phyloP scores from a whole-genome alignment of 2,113 vertebrate genomes.

The Prietella phreatophila region DNA sequence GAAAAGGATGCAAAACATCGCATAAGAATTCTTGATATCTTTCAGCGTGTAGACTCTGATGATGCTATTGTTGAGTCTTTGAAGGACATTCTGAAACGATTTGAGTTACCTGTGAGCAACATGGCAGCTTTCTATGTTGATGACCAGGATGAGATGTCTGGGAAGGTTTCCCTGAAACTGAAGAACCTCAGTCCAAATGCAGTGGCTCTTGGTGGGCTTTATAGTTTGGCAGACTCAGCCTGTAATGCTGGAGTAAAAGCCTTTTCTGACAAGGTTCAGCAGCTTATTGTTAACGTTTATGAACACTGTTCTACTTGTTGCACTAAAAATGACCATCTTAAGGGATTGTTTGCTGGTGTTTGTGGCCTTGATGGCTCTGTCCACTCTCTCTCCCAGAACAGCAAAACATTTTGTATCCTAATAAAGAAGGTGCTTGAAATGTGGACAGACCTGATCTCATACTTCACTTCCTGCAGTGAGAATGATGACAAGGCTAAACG shows the following conservation, averaged over 20 bases:
- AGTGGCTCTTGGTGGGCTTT: constrained; percentile 60
- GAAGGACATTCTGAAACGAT: constrained; percentile 61
- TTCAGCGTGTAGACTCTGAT: constrained; percentile 44
- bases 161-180: constrained; percentile 60
- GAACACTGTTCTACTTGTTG: constrained; percentile 56
- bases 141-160: constrained; percentile 45
- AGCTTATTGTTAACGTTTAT: constrained; percentile 64
- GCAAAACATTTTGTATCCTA: constrained; percentile 59
- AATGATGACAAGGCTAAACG: constrained; percentile 52
- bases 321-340: constrained; percentile 57
- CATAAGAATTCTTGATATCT: constrained; percentile 67
- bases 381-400: constrained; percentile 49
- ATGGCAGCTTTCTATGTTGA: constrained; percentile 62
- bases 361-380: constrained; percentile 36
- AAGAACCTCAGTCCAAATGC: constrained; percentile 63
- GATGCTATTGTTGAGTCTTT: constrained; percentile 46
- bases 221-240: constrained; percentile 59
- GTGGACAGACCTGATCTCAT: constrained; percentile 66
- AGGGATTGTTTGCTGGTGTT: constrained; percentile 61
- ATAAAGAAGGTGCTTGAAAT: constrained; percentile 60
- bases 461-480: constrained; percentile 60
- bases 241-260: constrained; percentile 59
- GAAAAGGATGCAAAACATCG: constrained; percentile 50
- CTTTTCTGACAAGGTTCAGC: constrained; percentile 56
- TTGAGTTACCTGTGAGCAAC: constrained; percentile 60